phyloP scores from a whole-genome alignment of 2,113 vertebrate species.

The Gasterosteus aculeatus region DNA sequence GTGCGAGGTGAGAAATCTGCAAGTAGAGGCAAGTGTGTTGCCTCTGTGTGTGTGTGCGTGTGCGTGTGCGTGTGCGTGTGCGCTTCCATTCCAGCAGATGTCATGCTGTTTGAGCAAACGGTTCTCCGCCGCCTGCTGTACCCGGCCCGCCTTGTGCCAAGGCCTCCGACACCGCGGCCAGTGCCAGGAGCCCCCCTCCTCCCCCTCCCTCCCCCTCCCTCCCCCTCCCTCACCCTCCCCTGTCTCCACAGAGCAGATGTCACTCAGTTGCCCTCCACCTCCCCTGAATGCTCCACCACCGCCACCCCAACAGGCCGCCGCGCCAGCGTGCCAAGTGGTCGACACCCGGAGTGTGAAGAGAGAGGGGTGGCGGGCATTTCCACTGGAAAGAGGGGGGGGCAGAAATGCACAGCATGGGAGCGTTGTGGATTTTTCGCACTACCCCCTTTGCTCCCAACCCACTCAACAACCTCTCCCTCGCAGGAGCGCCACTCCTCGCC shows the following conservation, averaged over 20 bases:
- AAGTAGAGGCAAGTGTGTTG: conserved; percentile 42
- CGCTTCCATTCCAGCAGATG: conserved; percentile 94
- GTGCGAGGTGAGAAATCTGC: conserved; percentile 54
- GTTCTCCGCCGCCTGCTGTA: conserved; percentile 81
- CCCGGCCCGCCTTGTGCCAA: conserved; percentile 79
- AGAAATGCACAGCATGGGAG: conserved; percentile 72
- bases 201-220: conserved; percentile 83
- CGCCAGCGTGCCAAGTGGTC: conserved; percentile 74
- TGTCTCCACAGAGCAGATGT: conserved; percentile 91
- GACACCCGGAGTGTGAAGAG: conserved; percentile 81
- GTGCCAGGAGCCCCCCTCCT: conserved; percentile 81
- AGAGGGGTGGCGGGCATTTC: conserved; percentile 66
- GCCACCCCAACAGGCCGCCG: conserved; percentile 76
- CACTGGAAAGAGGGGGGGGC: conserved; percentile 59
- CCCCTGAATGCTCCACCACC: conserved; percentile 22
- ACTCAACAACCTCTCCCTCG: conserved; percentile 51
- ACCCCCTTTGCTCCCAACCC: conserved; percentile 42
- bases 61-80: conserved; percentile 47
- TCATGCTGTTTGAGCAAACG: conserved; percentile 94
- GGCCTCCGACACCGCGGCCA: conserved; percentile 77
- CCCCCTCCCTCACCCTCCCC: conserved; percentile 82
- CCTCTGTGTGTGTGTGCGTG: too few species aligned
- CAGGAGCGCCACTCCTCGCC: conserved; percentile 32
- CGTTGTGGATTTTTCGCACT: conserved; percentile 62
- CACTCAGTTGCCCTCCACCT: conserved; percentile 84